A percentile compares a stretch with the other conserved stretches of the same genome.
phyloP scores from a whole-genome alignment of 2,888 invertebrate species.

The Brachyopa scutellaris region DNA sequence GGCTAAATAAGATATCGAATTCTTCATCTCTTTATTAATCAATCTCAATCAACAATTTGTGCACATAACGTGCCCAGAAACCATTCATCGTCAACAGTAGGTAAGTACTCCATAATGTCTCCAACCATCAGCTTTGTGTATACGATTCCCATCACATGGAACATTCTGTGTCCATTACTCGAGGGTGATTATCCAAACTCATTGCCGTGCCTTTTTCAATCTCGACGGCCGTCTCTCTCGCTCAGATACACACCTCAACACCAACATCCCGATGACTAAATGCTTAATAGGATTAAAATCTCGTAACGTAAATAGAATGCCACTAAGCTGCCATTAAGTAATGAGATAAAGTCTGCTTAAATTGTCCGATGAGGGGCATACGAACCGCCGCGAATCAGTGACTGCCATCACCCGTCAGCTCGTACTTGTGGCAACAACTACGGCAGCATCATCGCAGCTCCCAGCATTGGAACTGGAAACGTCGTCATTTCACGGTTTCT shows the following conservation, averaged over 20 bases:
- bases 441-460: background rate
- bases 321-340: constrained; percentile 72
- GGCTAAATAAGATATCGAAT: constrained; percentile 22
- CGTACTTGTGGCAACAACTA: background rate
- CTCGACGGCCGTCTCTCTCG: no score
- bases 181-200: constrained; percentile 48
- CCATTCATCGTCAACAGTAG: background rate
- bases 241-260: constrained; percentile 14
- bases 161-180: constrained; percentile 30
- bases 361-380: constrained; percentile 38
- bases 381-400: constrained; percentile 51
- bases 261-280: constrained; percentile 58
- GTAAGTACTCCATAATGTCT: constrained; percentile 3
- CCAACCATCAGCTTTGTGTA: constrained; percentile 30
- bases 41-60: constrained; percentile 3
- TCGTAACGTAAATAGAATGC: constrained; percentile 69
- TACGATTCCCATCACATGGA: background rate
- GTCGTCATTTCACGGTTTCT: constrained; percentile 60
- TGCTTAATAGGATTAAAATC: constrained; percentile 71
- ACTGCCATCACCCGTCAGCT: constrained; percentile 45
- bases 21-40: constrained; percentile 22
- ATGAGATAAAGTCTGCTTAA: constrained; percentile 70
- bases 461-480: constrained; percentile 52
- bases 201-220: constrained; percentile 5
- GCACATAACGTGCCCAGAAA: background rate